These are phyloP conservation scores for Teleiodes luculella DNA, from an alignment of 2,888 invertebrate species.

Conservation along the genomic window DNA sequence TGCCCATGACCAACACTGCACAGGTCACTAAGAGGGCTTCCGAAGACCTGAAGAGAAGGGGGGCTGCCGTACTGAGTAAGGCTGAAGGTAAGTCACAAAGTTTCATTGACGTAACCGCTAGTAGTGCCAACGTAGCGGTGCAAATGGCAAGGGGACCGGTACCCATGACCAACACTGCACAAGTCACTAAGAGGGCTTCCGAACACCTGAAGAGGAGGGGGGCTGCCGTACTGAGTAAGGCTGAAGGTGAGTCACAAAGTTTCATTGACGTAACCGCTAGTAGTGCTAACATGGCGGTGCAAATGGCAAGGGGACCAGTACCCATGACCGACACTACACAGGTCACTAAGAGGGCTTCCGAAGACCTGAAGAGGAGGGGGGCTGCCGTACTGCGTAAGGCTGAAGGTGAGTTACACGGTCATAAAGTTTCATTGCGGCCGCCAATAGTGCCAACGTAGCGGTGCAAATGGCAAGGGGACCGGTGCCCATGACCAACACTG, in stretches of 20 bases:
- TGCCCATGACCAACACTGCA: slow-evolving; percentile 72
- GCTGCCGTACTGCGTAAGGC: slow-evolving; percentile 56
- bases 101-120: slow-evolving; percentile 49
- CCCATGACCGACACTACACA: slow-evolving; percentile 74
- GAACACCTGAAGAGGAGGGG: slow-evolving; percentile 75
- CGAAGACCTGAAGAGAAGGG: slow-evolving; percentile 71
- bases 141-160: slow-evolving; percentile 48
- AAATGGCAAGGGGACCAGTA: slow-evolving; percentile 47
- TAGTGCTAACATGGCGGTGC: slow-evolving; percentile 55
- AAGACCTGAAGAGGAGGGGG: slow-evolving; percentile 73
- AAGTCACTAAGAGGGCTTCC: slow-evolving; percentile 75
- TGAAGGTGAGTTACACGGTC: slow-evolving; percentile 54
- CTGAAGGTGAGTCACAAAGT: slow-evolving; percentile 44
- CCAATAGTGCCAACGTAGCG: slow-evolving; percentile 54
- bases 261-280: slow-evolving; percentile 54
- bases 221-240: slow-evolving; percentile 53
- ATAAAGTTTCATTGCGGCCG: slow-evolving; percentile 37
- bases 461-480: slow-evolving; percentile 51
- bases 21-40: slow-evolving; percentile 76
- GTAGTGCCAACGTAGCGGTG: slow-evolving; percentile 57
- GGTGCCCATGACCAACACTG: slow-evolving; percentile 68
- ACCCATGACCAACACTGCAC: slow-evolving; percentile 73
- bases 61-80: slow-evolving; percentile 57
- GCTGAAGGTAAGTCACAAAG: slow-evolving; percentile 47
- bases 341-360: slow-evolving; percentile 75